Base-by-base conservation (phyloP, 1,140 invertebrate species). In the Drosophila sucinea region DNA sequence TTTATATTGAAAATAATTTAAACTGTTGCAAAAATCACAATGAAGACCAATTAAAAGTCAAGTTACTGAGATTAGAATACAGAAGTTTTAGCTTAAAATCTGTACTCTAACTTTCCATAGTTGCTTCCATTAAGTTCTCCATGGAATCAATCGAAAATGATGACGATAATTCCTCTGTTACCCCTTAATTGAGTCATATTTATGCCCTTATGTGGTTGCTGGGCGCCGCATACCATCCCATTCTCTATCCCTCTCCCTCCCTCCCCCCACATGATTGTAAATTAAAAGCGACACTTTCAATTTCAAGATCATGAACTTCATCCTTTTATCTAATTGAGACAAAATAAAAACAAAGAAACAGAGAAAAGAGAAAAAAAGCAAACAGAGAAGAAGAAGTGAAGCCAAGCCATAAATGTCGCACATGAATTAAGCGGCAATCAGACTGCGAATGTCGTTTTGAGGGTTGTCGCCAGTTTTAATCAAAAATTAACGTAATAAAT, bases 401-500 rank as follows among this genome's bases (percentile, higher is more conserved):
- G 32, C 33, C 38, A 41, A 62, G 40, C 55, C 55, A 62, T 58
- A 68, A 65, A 60, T 77, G 70, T 78, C 44, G 65, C 75, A 75
- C 29, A 69, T 72, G 55, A 72, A 79, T 78, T 67, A 47, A 76
- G 62, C 70, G 64, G 60, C 8, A 75, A 41, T 56, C 55, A 60
- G 55, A 11, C 54, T 8, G 38, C 0, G 25, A 54, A 40, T 25
- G 55, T 35, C 25, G 0, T 61, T 17, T 25, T 23, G 51, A 17
- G 35, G 44, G 55, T 38, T 62, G 67, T 44, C 56, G 69, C 38
- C 73, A 72, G 64, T 74, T 77, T 77, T 84, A 80, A 84, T 81
- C 74, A 75, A 78, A 81, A 73, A 81, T 81, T 76, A 86, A 76
- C 75, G 68, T 73, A 75, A 86, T 86, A 86, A 85, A 81, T 85